Base-by-base conservation (phyloP, 2,113 vertebrate genomes). In the Aegithalos caudatus region DNA sequence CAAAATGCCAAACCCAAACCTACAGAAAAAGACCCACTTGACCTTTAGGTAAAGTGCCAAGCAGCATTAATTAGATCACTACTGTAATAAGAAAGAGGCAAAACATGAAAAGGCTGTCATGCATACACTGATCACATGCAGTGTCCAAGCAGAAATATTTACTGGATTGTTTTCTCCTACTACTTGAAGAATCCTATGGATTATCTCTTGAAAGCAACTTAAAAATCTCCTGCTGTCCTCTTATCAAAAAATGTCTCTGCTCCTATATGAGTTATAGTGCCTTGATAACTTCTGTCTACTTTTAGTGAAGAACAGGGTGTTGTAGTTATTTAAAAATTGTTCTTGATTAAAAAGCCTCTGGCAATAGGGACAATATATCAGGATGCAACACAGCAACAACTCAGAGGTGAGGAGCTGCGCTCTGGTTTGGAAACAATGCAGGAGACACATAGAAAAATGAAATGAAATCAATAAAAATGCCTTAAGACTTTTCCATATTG, bases 21-120 rank as follows among this genome's bases (percentile, higher is more conserved):
- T 8, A n/a, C 11, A 8, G 24, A 2, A 69, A 40, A 40, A 53
- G 58, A 1, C 1, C 8, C 3, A 18, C 29, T 31, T 72, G 31
- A 78, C 12, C 31, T 70, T 53, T 53, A 69, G 18, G 18, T 50
- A 51, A 83, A 45, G 35, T 79, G 27, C 8, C 57, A 57, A 65
- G 19, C 40, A 95, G 31, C 7, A 50, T 57, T 67, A 35, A 80
- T 72, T 62, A 57, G 13, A 48, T 4, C 4, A 29, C 35, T 17
- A 27, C 4, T 74, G n/a, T 23, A 38, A 25, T 29, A 67, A 67
- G 23, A 62, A 85, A 81, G 64, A 66, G 7, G 16, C 7, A 90
- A 72, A 85, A 50, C 4, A 29, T 15, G 9, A 67, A 60, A 74
- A 58, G 7, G 4, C 18, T 81, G 8, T 40, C 47, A 60, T 10